These are phyloP conservation scores for Erinaceus europaeus DNA, from an alignment of 2,113 vertebrate species.

Conservation along the genomic window DNA sequence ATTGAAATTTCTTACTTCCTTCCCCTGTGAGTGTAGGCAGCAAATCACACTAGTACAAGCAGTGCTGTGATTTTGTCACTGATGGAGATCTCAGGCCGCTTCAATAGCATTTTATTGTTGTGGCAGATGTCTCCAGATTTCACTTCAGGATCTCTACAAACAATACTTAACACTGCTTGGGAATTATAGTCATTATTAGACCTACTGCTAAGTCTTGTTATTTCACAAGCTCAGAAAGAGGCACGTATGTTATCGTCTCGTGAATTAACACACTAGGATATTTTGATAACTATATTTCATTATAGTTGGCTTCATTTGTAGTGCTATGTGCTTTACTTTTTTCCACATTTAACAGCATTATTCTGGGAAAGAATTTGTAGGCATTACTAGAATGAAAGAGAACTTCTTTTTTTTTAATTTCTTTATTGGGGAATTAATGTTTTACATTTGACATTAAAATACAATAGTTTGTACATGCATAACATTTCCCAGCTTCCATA, in stretches of 20 bases:
- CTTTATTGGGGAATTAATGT: too few relatives aligned
- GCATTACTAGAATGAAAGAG: not conserved
- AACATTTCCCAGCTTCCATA: too few relatives aligned
- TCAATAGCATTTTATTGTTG: not conserved
- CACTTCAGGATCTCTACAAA: not conserved
- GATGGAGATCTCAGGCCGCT: not conserved
- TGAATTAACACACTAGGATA: not conserved
- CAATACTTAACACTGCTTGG: not conserved
- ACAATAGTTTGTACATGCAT: too few relatives aligned
- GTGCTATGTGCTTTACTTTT: not conserved
- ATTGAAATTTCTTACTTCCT: not conserved
- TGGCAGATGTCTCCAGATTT: not conserved
- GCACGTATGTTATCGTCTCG: not conserved
- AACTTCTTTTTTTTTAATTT: too few relatives aligned
- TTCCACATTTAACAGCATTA: not conserved
- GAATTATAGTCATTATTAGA: not conserved
- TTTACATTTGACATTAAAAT: too few relatives aligned
- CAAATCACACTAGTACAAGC: not conserved
- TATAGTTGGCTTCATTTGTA: not conserved
- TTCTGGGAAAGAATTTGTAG: not conserved
- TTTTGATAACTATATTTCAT: not conserved
- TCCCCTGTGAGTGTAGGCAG: not conserved
- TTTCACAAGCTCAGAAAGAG: slow-evolving; percentile 33
- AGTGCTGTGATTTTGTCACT: not conserved
- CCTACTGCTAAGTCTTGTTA: not conserved